These are phyloP conservation scores for Andrena fulva DNA, from an alignment of 2,888 invertebrate species.

Conservation along the genomic window DNA sequence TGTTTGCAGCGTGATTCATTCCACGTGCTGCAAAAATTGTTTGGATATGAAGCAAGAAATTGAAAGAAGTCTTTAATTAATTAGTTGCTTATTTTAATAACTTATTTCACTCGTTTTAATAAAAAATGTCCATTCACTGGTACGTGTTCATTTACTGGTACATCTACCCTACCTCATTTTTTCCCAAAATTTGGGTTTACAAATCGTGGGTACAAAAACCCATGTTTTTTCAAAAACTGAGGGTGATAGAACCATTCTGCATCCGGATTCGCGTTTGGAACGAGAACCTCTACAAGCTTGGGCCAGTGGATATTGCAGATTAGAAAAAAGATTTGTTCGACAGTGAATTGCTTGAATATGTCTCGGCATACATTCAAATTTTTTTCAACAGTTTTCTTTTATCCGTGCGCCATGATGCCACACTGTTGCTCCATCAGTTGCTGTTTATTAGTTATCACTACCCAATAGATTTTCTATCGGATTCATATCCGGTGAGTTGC, in stretches of 20 bases:
- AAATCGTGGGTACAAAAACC: background rate
- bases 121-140: too few species aligned
- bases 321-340: background rate
- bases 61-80: too few species aligned
- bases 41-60: too few species aligned
- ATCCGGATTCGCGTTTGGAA: background rate
- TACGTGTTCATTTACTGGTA: too few species aligned
- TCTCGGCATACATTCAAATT: background rate
- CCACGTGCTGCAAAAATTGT: too few species aligned
- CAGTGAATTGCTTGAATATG: background rate
- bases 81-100: too few species aligned
- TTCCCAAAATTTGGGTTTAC: background rate
- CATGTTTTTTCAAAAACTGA: background rate
- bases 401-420: background rate
- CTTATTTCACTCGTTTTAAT: too few species aligned
- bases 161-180: background rate
- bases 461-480: background rate
- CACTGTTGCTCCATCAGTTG: background rate
- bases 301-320: background rate
- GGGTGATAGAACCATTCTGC: background rate
- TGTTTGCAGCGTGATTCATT: too few species aligned
- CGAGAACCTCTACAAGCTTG: background rate
- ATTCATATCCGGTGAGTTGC: background rate
- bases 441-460: background rate
- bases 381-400: background rate